A percentile compares a stretch with the other conserved stretches of the same genome.
phyloP scores from a whole-genome alignment of 30 jellyfish, hydroid and myxozoan genomes.

The Chironex yamaguchii region DNA sequence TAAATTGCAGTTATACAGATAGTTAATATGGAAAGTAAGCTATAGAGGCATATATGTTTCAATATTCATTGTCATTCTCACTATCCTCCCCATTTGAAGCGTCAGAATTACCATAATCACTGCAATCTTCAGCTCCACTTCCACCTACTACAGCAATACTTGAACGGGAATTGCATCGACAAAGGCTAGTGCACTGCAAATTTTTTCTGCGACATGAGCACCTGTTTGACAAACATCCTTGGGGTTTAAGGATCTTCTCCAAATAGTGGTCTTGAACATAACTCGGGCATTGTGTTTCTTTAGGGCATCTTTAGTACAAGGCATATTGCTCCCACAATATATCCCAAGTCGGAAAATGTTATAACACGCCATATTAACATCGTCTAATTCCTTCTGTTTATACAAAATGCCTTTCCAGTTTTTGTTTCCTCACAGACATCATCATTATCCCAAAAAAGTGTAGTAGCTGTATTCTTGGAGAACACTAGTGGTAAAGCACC shows the following conservation, averaged over 20 bases:
- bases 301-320: conserved; percentile 12
- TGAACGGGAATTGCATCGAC: neutral
- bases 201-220: conserved; percentile 2
- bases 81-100: too few relatives aligned
- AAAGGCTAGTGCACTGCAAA: conserved; percentile 10
- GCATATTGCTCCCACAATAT: conserved; percentile 17
- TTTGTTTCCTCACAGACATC: conserved; percentile 57
- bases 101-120: too few relatives aligned
- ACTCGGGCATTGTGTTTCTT: neutral
- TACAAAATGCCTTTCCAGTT: conserved; percentile 57
- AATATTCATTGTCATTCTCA: too few relatives aligned
- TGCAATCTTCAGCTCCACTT: too few relatives aligned
- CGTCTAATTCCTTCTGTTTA: too few relatives aligned
- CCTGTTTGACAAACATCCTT: neutral
- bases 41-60: too few relatives aligned
- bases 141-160: neutral
- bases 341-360: neutral
- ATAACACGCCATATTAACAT: conserved; percentile 1
- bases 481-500: conserved; percentile 26
- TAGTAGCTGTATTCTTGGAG: neutral
- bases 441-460: conserved; percentile 58
- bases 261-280: neutral
- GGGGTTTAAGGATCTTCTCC: neutral
- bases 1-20: too few relatives aligned
- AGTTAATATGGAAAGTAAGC: too few relatives aligned